These are phyloP conservation scores for Vireo altiloquus DNA, from an alignment of 2,113 vertebrate species.

Conservation along the genomic window DNA sequence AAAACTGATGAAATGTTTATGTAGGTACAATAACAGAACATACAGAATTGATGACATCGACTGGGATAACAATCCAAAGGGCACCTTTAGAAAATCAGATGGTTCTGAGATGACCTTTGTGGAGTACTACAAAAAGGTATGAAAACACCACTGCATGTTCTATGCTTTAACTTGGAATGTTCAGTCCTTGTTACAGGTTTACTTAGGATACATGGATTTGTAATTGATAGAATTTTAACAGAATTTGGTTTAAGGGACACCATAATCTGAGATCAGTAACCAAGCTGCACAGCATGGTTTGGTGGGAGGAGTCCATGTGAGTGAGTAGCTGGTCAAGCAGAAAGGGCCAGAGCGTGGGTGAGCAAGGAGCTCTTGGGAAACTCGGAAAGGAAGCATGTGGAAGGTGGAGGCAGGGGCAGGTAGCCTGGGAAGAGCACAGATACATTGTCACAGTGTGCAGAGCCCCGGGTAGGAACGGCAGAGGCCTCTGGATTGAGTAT, in stretches of 20 bases:
- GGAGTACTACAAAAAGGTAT: conserved; percentile 87
- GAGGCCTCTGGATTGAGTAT: fast-evolving
- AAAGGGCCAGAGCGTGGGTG: not conserved
- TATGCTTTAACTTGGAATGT: not conserved
- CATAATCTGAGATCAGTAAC: not conserved
- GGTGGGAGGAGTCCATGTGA: not conserved
- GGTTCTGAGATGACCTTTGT: conserved; percentile 81
- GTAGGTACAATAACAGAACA: conserved; percentile 95
- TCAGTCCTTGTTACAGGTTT: not conserved
- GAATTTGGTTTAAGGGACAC: not conserved
- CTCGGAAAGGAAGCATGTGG: fast-evolving
- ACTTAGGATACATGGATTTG: not conserved
- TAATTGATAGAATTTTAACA: not conserved
- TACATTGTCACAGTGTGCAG: not conserved
- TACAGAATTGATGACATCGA: conserved; percentile 92
- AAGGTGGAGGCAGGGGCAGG: not conserved
- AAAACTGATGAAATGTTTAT: not conserved
- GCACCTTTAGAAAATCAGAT: conserved; percentile 85
- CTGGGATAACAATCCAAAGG: conserved; percentile 87
- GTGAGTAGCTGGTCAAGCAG: not conserved
- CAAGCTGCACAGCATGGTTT: not conserved
- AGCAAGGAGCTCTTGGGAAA: not conserved
- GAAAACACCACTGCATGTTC: not conserved
- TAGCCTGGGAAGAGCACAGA: no score
- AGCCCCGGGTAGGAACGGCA: not conserved